These are phyloP conservation scores for Embiotoca jacksoni DNA, from an alignment of 2,113 vertebrate species.

Conservation along the genomic window DNA sequence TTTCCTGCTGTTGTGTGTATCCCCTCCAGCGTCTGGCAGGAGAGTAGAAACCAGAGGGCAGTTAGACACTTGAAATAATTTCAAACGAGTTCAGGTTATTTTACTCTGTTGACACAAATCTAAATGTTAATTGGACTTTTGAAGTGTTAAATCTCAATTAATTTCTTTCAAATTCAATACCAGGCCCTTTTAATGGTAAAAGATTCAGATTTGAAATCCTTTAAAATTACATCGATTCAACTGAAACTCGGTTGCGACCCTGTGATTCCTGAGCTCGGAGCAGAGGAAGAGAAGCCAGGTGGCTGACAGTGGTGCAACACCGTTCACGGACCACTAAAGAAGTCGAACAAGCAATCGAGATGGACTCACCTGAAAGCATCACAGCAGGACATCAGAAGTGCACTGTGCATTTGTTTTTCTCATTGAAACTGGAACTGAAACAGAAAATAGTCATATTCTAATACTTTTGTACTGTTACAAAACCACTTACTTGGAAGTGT, in stretches of 20 bases:
- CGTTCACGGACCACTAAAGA: conserved; percentile 74
- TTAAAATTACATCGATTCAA: conserved; percentile 36
- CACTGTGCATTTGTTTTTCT: conserved; percentile 88
- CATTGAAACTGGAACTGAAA: conserved; percentile 91
- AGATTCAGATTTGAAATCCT: conserved; percentile 9
- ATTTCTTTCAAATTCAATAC: conserved; percentile 37
- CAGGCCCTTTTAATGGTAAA: conserved; percentile 32
- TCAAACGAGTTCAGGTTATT: conserved; percentile 17
- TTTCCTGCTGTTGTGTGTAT: conserved; percentile 50
- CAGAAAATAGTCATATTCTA: conserved; percentile 87
- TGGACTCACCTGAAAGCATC: conserved; percentile 65
- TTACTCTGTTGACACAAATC: conserved; percentile 37
- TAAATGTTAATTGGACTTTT: conserved; percentile 52
- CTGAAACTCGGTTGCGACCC: conserved; percentile 49
- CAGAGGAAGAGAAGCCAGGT: conserved; percentile 35
- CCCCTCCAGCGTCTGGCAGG: conserved; percentile 64
- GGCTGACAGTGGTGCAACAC: conserved; percentile 42
- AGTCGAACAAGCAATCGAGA: conserved; percentile 70
- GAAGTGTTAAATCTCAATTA: conserved; percentile 21
- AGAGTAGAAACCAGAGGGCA: conserved; percentile 55
- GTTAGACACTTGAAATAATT: conserved; percentile 26
- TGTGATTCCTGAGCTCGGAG: conserved; percentile 45
- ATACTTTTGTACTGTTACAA: conserved; percentile 94
- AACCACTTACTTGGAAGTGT: conserved; percentile 97
- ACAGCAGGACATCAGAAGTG: conserved; percentile 83